Evolutionary conservation across 2,113 vertebrate species (phyloP).

Genomic region (Oncorhynchus gorbuscha): DNA sequence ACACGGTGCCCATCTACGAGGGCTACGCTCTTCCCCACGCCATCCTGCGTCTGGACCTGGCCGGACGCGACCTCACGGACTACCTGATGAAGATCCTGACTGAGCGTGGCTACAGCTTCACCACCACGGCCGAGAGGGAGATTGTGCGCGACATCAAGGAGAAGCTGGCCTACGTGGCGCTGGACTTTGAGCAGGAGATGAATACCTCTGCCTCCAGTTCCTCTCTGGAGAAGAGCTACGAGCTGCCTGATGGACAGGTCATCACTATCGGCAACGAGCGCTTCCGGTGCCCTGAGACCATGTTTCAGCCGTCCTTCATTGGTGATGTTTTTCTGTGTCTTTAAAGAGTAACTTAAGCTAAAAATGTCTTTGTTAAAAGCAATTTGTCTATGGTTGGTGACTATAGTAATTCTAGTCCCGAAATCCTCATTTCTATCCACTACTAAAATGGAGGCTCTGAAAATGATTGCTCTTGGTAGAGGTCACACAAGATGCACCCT

Average conservation of each 20-base stretch:
- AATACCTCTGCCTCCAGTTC: slow-evolving; percentile 83
- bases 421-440: no score
- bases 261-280: slow-evolving; percentile 85
- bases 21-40: neutral
- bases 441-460: no score
- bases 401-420: no score
- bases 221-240: slow-evolving; percentile 84
- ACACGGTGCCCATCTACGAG: slow-evolving; percentile 1
- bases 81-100: slow-evolving; percentile 77
- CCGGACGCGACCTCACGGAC: neutral
- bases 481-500: no score
- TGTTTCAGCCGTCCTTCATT: slow-evolving; percentile 79
- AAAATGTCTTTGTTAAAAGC: no score
- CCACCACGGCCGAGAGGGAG: slow-evolving; percentile 45
- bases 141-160: slow-evolving; percentile 77
- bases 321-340: neutral
- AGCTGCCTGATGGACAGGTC: slow-evolving; percentile 83
- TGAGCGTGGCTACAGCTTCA: slow-evolving; percentile 69
- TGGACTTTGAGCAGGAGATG: slow-evolving; percentile 87
- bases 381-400: no score
- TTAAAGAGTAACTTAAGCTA: no score
- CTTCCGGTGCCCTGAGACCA: slow-evolving; percentile 84
- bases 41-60: neutral
- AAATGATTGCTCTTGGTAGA: no score
- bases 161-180: slow-evolving; percentile 80